Conservation (phyloP, 2,888 invertebrate genomes). For the Nomada fucata region DNA sequence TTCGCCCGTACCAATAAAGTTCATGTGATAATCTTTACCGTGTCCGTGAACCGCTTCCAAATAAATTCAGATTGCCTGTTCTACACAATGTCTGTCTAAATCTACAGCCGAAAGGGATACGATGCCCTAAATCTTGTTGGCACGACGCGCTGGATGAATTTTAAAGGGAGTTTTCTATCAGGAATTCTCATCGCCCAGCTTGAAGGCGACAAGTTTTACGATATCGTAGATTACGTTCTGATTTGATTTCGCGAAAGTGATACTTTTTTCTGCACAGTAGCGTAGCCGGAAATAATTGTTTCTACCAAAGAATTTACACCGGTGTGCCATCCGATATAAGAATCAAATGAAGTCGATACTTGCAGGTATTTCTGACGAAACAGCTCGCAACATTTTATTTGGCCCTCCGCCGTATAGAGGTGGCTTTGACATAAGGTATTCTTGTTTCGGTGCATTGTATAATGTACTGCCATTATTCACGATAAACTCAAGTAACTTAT, state of each 20-base stretch:
- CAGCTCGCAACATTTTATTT: too few relatives aligned
- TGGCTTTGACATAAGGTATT: background rate
- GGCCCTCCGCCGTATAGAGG: too few relatives aligned
- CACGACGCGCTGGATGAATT: slow-evolving; percentile 32
- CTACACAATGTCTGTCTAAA: slow-evolving; percentile 37
- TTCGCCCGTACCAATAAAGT: slow-evolving; percentile 60
- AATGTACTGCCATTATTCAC: background rate
- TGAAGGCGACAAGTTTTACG: background rate
- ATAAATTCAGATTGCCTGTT: slow-evolving; percentile 36
- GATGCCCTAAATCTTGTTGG: slow-evolving; percentile 30
- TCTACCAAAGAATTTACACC: too few relatives aligned
- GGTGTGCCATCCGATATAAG: too few relatives aligned
- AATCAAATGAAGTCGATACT: too few relatives aligned
- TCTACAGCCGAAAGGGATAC: slow-evolving; percentile 42
- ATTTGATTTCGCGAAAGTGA: background rate
- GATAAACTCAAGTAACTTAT: background rate
- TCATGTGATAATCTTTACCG: slow-evolving; percentile 59
- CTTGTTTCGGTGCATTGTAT: background rate
- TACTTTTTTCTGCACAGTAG: too few relatives aligned
- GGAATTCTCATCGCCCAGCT: background rate
- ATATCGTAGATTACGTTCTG: background rate
- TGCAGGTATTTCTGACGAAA: too few relatives aligned
- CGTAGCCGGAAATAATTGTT: too few relatives aligned
- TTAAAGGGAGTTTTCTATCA: slow-evolving; percentile 11
- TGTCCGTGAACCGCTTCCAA: slow-evolving; percentile 45